Percentiles rank a stretch among this genome's conserved stretches.
These are phyloP conservation scores for Malurus alboscapulatus DNA, from an alignment of 2,113 vertebrate species.

Conservation along the genomic window DNA sequence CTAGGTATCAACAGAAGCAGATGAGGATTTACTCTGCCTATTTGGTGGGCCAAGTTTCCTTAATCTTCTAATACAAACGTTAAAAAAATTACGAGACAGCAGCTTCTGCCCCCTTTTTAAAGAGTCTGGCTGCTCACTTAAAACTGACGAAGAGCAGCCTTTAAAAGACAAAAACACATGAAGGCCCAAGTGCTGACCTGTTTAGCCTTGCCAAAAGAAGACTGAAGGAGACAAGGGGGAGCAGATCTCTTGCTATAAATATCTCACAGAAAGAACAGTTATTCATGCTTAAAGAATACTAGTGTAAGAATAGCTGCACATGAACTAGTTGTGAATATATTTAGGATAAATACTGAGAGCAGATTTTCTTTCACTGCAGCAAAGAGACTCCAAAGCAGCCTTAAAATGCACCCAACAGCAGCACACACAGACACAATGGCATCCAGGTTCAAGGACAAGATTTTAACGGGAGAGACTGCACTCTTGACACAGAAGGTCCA, in stretches of 20 bases:
- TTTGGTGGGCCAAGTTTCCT: not conserved
- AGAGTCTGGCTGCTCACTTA: not conserved
- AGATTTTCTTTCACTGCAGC: not conserved
- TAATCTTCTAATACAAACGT: not conserved
- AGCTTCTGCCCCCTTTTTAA: not conserved
- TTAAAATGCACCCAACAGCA: not conserved
- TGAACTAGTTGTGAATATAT: not conserved
- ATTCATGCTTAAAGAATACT: not conserved
- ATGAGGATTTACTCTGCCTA: not conserved
- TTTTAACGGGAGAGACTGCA: not conserved
- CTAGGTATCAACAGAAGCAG: not conserved
- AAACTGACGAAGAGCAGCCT: not conserved
- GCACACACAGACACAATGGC: accelerated
- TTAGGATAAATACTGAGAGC: not conserved
- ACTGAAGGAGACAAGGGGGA: not conserved
- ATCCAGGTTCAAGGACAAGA: not conserved
- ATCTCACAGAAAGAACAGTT: not conserved
- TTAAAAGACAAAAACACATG: not conserved
- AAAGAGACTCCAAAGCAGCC: not conserved
- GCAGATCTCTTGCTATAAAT: not conserved
- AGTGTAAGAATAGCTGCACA: not conserved
- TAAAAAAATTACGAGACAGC: not conserved
- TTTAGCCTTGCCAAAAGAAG: not conserved
- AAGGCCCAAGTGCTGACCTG: not conserved
- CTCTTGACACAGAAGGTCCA: not conserved